Evolutionary conservation across 2,797 vertebrate genomes (phyloP).

Genomic region (Hydrophis major): DNA sequence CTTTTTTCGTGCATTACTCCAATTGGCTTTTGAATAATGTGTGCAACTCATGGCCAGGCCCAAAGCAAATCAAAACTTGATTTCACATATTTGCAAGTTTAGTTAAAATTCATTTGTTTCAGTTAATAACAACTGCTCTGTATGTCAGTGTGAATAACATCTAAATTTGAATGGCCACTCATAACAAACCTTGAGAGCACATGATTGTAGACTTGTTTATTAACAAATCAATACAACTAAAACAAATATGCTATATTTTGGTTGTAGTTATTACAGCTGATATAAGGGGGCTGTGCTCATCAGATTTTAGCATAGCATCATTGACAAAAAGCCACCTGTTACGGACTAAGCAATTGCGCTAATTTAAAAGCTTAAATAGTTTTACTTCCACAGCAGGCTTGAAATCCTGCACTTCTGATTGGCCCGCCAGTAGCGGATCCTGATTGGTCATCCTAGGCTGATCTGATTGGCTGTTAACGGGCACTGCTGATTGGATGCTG

Average conservation of each 20-base stretch:
- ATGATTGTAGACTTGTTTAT: background rate
- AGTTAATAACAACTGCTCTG: background rate
- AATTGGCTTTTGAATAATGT: background rate
- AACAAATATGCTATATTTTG: background rate
- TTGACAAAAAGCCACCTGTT: background rate
- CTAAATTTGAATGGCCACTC: background rate
- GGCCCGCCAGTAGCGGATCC: no score
- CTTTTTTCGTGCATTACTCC: background rate
- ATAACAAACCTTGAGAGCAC: background rate
- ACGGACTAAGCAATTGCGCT: no score
- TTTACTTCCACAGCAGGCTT: no score
- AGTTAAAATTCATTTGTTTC: background rate
- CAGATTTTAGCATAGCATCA: background rate
- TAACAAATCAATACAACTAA: background rate
- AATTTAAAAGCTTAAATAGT: no score
- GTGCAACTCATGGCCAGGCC: background rate
- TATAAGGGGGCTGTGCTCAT: background rate
- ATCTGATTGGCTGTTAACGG: no score
- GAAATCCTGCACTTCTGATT: no score
- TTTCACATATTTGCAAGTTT: background rate
- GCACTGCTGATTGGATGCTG: no score
- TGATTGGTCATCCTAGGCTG: no score
- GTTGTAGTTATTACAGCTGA: background rate
- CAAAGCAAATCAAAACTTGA: background rate
- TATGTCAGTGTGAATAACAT: background rate